Conservation (phyloP, 2,888 invertebrate genomes). For the Eledone cirrhosa region DNA sequence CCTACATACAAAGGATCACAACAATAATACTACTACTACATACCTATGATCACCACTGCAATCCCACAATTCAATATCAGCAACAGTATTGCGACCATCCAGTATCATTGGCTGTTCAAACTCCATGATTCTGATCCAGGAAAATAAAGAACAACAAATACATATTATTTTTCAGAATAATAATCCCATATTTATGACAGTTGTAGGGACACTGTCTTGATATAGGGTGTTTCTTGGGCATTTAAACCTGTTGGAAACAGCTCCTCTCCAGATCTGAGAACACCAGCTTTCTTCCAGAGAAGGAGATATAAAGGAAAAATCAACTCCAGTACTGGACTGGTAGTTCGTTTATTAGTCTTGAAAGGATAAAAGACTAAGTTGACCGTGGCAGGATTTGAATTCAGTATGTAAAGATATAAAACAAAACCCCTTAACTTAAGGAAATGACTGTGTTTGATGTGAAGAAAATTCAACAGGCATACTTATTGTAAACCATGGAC, state of each 20-base stretch:
- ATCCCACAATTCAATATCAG: constrained; percentile 83
- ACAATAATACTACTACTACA: constrained; percentile 34
- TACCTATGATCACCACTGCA: constrained; percentile 81
- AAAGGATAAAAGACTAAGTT: too few species aligned
- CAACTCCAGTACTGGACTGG: too few species aligned
- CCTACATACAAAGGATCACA: background rate
- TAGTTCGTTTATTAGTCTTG: too few species aligned
- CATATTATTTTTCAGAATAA: background rate
- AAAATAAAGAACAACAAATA: background rate
- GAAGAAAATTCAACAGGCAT: background rate
- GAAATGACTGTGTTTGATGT: background rate
- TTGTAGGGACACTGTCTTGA: background rate
- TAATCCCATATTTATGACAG: background rate
- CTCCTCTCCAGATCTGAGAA: too few species aligned
- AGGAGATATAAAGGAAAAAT: too few species aligned
- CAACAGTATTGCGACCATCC: constrained; percentile 67
- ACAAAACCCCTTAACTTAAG: too few species aligned
- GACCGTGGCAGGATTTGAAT: too few species aligned
- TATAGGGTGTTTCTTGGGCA: too few species aligned
- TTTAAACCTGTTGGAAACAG: too few species aligned
- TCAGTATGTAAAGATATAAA: too few species aligned
- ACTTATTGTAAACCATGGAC: background rate
- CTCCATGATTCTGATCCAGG: constrained; percentile 75
- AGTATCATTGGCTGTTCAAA: constrained; percentile 76
- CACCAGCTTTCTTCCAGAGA: too few species aligned